phyloP scores from a whole-genome alignment of 1,140 invertebrate genomes.

The Galleria mellonella region DNA sequence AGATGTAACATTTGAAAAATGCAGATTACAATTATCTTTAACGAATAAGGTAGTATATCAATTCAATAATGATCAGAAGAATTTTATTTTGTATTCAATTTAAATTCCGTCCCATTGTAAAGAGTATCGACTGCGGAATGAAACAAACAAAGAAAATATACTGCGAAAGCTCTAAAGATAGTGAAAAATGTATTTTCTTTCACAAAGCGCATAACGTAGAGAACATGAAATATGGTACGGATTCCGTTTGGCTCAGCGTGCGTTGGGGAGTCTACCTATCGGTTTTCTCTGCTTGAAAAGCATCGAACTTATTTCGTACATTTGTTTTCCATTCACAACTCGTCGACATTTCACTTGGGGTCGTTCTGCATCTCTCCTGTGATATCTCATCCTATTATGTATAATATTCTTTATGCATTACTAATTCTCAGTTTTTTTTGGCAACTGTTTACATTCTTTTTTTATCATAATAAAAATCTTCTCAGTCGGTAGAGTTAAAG shows the following conservation, averaged over 20 bases:
- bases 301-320: constrained; percentile 46
- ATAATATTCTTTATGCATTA: too few relatives aligned
- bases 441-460: too few relatives aligned
- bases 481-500: too few relatives aligned
- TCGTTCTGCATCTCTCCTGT: neutral
- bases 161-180: constrained; percentile 55
- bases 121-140: constrained; percentile 18
- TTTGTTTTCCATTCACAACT: constrained; percentile 41
- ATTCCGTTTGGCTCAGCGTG: constrained; percentile 61
- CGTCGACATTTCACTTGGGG: constrained; percentile 23
- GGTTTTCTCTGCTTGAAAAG: constrained; percentile 49
- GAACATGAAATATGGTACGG: constrained; percentile 68
- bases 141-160: constrained; percentile 51
- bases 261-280: constrained; percentile 52
- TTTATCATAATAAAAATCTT: too few relatives aligned
- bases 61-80: too few relatives aligned
- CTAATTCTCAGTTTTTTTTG: too few relatives aligned
- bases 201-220: constrained; percentile 66
- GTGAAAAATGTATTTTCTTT: constrained; percentile 71
- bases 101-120: constrained; percentile 5
- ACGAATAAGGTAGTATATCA: too few relatives aligned
- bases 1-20: too few relatives aligned
- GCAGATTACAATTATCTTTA: too few relatives aligned
- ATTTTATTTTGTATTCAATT: neutral
- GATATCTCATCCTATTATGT: too few relatives aligned